Conservation (phyloP, 30 jellyfish, hydroid and myxozoan species). For the Pseudorhiza aurosa region DNA sequence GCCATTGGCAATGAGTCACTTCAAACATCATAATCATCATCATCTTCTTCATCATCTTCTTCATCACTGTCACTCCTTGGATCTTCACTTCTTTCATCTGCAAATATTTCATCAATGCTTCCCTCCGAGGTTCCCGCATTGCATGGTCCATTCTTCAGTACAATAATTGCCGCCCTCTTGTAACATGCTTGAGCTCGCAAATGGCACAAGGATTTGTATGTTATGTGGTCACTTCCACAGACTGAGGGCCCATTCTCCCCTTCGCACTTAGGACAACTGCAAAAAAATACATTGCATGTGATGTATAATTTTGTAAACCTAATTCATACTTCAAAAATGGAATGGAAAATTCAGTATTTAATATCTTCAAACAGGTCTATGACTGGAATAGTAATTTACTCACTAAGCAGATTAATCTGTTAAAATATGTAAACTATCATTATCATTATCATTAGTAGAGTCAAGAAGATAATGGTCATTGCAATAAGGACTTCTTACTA, state of each 20-base stretch:
- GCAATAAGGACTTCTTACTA: no score
- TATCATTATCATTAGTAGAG: no score
- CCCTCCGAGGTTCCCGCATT: neutral
- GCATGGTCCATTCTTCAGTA: conserved; percentile 25
- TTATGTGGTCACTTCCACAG: conserved; percentile 41
- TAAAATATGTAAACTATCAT: no score
- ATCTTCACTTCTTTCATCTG: neutral
- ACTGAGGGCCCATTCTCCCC: neutral
- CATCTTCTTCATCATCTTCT: conserved; percentile 7
- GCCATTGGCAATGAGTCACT: no score
- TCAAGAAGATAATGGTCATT: no score
- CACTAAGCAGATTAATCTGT: no score
- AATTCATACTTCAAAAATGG: no score
- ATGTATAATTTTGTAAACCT: no score
- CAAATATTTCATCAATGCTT: neutral
- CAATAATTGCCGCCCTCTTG: conserved; percentile 10
- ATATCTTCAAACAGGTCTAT: no score
- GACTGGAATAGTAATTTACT: no score
- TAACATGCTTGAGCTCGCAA: conserved; percentile 26
- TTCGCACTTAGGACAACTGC: conserved; percentile 23
- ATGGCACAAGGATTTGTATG: conserved; percentile 16
- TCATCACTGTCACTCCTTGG: neutral
- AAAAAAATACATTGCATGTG: no score
- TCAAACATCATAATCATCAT: conserved; percentile 7
- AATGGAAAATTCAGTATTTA: no score